Conservation (phyloP, 2,797 vertebrate species). For the Notolabrus celidotus region DNA sequence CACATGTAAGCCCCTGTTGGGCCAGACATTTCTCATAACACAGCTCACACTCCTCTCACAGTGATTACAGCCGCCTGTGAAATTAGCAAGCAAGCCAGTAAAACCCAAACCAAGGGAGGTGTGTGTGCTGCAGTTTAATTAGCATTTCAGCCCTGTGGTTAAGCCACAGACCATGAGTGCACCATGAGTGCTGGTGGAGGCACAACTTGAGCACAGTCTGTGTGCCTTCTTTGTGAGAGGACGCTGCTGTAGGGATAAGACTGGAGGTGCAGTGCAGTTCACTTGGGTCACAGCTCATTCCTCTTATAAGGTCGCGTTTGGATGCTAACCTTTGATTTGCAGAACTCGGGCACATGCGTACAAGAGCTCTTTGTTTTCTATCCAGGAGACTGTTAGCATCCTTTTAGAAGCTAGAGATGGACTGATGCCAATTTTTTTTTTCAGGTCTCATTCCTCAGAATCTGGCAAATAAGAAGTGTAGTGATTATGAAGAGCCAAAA, state of each 20-base stretch:
- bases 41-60: constrained; percentile 47
- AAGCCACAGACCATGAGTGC: constrained; percentile 72
- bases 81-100: constrained; percentile 78
- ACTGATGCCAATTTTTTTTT: background rate
- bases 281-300: constrained; percentile 18
- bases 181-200: constrained; percentile 44
- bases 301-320: constrained; percentile 13
- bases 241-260: constrained; percentile 44
- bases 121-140: constrained; percentile 75
- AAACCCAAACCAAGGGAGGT: constrained; percentile 67
- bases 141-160: constrained; percentile 75
- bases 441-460: too few species aligned
- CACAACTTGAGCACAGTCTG: constrained; percentile 51
- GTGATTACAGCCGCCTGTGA: constrained; percentile 75
- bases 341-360: background rate
- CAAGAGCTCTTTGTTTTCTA: background rate
- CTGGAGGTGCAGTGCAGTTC: constrained; percentile 34
- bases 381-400: background rate
- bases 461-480: too few species aligned
- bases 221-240: constrained; percentile 51
- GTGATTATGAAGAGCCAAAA: too few species aligned
- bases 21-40: constrained; percentile 47
- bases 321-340: background rate
- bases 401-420: background rate
- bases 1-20: constrained; percentile 36